Conservation (phyloP, 2,797 vertebrate species). For the Sebastes steindachneri region DNA sequence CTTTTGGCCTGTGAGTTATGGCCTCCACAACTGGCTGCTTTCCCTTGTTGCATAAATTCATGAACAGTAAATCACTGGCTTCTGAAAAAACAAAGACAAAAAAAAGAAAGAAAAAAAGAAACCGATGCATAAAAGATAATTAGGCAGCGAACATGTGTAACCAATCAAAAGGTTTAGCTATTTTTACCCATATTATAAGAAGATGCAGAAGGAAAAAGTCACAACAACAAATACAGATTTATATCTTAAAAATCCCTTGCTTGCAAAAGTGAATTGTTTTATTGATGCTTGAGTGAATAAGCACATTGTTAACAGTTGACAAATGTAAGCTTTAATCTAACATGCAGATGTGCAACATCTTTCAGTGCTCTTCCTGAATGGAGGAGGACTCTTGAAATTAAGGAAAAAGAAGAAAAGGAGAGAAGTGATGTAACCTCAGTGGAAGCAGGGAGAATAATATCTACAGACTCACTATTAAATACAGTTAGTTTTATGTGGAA, state of each 20-base stretch:
- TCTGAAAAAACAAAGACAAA: slow-evolving; percentile 62
- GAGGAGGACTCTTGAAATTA: not conserved
- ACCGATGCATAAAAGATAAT: slow-evolving; percentile 80
- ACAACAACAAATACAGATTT: slow-evolving; percentile 24
- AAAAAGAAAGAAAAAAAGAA: slow-evolving; percentile 66
- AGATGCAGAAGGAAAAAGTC: slow-evolving; percentile 13
- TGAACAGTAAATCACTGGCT: slow-evolving; percentile 81
- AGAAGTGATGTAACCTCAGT: not conserved
- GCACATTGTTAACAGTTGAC: not conserved
- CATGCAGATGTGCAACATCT: slow-evolving; percentile 10
- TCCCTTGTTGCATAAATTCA: slow-evolving; percentile 84
- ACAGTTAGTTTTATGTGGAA: slow-evolving; percentile 5
- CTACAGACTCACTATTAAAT: not conserved
- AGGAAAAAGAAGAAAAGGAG: not conserved
- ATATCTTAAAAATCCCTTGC: not conserved
- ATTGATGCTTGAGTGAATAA: slow-evolving; percentile 1
- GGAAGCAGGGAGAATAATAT: not conserved
- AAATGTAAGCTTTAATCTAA: slow-evolving; percentile 6
- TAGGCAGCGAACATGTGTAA: slow-evolving; percentile 75
- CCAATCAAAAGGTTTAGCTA: slow-evolving; percentile 73
- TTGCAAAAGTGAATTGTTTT: not conserved
- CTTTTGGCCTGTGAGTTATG: slow-evolving; percentile 84
- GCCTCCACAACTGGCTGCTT: slow-evolving; percentile 72
- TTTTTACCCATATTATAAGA: slow-evolving; percentile 54
- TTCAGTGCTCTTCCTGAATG: not conserved